phyloP scores from a whole-genome alignment of 2,888 invertebrate genomes.

The Tiliacea citrago region DNA sequence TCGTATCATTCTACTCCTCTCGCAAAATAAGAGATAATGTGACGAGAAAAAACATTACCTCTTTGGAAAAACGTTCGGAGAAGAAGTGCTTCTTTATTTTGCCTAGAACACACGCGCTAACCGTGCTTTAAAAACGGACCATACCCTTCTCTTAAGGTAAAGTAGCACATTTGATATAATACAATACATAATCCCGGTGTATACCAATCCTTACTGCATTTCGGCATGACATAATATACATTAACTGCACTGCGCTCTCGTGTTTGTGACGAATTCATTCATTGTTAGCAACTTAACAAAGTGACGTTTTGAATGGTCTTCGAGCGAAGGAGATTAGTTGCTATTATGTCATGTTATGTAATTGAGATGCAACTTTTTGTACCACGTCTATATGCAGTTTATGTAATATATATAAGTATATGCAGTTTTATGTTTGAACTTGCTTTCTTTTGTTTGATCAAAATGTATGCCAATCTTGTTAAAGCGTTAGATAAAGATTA shows the following conservation, averaged over 20 bases:
- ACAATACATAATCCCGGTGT: neutral
- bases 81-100: too few relatives aligned
- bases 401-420: too few relatives aligned
- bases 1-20: too few relatives aligned
- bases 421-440: neutral
- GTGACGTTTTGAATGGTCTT: constrained; percentile 36
- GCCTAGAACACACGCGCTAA: too few relatives aligned
- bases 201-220: constrained; percentile 13
- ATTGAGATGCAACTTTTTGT: constrained; percentile 23
- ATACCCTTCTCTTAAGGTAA: neutral
- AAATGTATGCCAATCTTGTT: constrained; percentile 8
- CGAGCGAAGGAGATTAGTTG: constrained; percentile 9
- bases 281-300: constrained; percentile 21
- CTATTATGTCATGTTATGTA: constrained; percentile 28
- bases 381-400: neutral
- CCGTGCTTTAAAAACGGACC: neutral
- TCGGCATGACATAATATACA: constrained; percentile 14
- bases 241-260: constrained; percentile 7
- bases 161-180: neutral
- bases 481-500: neutral
- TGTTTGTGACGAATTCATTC: constrained; percentile 24
- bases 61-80: too few relatives aligned
- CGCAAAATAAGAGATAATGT: too few relatives aligned
- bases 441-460: neutral
- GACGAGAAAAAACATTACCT: too few relatives aligned